These are phyloP conservation scores for Venusia cambrica DNA, from an alignment of 2,888 invertebrate genomes.

Conservation along the genomic window DNA sequence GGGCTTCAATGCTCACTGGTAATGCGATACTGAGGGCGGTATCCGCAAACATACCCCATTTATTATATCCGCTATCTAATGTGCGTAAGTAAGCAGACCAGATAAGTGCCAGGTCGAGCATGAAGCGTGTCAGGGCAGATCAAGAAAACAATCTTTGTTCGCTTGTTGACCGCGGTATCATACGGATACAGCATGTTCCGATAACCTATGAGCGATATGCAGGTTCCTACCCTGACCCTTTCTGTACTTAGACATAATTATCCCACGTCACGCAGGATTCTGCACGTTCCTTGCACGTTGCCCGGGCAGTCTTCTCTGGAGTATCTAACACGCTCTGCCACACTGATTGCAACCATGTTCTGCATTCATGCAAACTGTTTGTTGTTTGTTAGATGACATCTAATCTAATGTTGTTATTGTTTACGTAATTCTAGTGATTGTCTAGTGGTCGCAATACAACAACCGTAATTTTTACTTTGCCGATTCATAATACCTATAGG, in stretches of 20 bases:
- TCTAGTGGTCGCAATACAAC: too few species aligned
- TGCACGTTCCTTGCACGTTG: constrained; percentile 7
- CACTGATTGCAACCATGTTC: too few species aligned
- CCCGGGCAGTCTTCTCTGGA: constrained; percentile 25
- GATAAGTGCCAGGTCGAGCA: constrained; percentile 65
- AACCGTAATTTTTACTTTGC: too few species aligned
- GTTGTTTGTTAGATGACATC: too few species aligned
- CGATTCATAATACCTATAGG: too few species aligned
- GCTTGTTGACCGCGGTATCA: constrained; percentile 64
- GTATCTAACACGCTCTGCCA: constrained; percentile 37
- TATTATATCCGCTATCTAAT: constrained; percentile 74
- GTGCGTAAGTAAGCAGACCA: constrained; percentile 59
- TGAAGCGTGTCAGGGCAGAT: constrained; percentile 61
- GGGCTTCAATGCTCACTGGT: constrained; percentile 49
- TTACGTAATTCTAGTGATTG: too few species aligned
- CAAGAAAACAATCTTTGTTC: constrained; percentile 57
- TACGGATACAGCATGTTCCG: constrained; percentile 60
- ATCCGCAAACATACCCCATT: constrained; percentile 70
- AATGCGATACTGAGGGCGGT: constrained; percentile 58
- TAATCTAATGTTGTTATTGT: too few species aligned
- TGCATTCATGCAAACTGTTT: too few species aligned
- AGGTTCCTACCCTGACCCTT: constrained; percentile 53
- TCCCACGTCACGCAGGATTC: constrained; percentile 34
- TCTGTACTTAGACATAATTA: constrained; percentile 37
- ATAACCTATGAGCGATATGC: constrained; percentile 58